phyloP scores from a whole-genome alignment of 1,140 invertebrate species.

The Scylla paramamosain region DNA sequence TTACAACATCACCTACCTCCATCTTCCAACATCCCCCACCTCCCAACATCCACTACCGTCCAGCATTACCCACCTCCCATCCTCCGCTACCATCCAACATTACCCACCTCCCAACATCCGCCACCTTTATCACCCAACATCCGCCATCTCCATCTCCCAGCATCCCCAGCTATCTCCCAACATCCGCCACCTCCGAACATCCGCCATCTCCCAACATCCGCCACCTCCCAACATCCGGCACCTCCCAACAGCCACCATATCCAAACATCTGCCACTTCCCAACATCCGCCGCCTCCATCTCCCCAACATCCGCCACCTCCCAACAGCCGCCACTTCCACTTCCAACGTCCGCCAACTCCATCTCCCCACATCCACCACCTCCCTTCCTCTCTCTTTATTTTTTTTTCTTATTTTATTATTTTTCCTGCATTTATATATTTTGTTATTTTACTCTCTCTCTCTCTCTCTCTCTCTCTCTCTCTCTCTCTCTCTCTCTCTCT shows the following conservation, averaged over 20 bases:
- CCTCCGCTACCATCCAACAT: neutral
- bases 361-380: neutral
- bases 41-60: neutral
- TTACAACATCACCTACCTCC: neutral
- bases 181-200: neutral
- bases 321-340: no score
- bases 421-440: neutral
- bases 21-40: neutral
- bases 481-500: neutral
- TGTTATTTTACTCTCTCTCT: neutral
- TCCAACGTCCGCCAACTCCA: no score
- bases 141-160: neutral
- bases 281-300: neutral
- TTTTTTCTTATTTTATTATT: no score
- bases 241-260: neutral
- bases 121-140: neutral
- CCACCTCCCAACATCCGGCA: no score
- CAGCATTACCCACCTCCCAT: neutral
- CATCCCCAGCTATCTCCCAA: neutral
- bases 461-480: neutral
- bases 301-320: neutral
- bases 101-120: neutral
- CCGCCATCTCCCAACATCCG: no score
- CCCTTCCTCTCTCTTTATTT: no score
- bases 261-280: neutral